Conservation (phyloP, 2,113 vertebrate species). For the Xiphias gladius region DNA sequence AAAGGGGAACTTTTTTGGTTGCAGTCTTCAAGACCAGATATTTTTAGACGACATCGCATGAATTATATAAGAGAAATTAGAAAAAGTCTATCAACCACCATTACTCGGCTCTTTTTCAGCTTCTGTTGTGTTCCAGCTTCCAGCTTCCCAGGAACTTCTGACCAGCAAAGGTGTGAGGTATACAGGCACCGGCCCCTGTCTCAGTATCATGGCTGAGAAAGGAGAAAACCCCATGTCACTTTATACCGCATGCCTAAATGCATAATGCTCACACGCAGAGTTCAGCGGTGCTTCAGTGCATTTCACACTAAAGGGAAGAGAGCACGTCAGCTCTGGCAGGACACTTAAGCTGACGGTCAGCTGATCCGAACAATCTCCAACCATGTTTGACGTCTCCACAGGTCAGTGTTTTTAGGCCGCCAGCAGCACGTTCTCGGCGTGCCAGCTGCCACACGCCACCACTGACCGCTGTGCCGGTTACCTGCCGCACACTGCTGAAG, state of each 20-base stretch:
- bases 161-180: background rate
- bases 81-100: background rate
- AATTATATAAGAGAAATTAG: too few species aligned
- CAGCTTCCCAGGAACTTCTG: background rate
- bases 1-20: too few species aligned
- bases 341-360: background rate
- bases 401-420: background rate
- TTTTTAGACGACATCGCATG: too few species aligned
- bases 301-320: background rate
- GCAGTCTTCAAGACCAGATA: too few species aligned
- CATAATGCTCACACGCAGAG: background rate
- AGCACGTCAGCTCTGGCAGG: background rate
- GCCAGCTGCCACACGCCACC: conserved; percentile 13
- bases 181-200: background rate
- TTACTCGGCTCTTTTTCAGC: background rate
- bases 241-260: too few species aligned
- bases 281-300: background rate
- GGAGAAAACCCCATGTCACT: too few species aligned
- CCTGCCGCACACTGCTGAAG: conserved; percentile 6
- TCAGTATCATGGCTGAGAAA: too few species aligned
- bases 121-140: background rate
- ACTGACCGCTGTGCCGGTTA: conserved; percentile 3
- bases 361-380: background rate
- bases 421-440: background rate
- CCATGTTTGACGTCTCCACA: background rate